A percentile compares a stretch with the other conserved stretches of the same genome.
Evolutionary conservation across 2,797 vertebrate genomes (phyloP).

Genomic region (Mus spretus): DNA sequence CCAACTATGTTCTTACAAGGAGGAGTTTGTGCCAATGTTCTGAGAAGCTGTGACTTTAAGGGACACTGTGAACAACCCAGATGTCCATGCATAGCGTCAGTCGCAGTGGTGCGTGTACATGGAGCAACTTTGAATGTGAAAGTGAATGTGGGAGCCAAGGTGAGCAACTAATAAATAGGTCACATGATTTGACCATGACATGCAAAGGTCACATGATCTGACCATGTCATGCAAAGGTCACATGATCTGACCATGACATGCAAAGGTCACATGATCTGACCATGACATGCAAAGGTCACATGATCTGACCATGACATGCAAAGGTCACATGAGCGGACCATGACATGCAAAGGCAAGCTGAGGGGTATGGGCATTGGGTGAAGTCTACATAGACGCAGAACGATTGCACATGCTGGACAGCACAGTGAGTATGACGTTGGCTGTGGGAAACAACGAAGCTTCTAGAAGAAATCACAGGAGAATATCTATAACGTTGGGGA

Average conservation of each 20-base stretch:
- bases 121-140: not conserved
- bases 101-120: rapidly evolving
- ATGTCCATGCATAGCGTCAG: not conserved
- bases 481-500: not conserved
- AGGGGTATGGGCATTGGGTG: not conserved
- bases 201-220: not conserved
- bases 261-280: not conserved
- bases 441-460: not conserved
- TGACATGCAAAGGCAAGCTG: not conserved
- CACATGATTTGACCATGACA: not conserved
- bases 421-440: not conserved
- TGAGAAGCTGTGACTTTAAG: not conserved
- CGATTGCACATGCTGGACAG: not conserved
- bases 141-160: not conserved
- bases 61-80: not conserved
- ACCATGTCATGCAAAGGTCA: not conserved
- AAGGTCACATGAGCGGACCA: not conserved
- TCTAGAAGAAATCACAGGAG: slow-evolving; percentile 16
- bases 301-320: not conserved
- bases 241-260: not conserved
- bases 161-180: not conserved
- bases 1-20: not conserved
- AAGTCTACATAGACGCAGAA: not conserved
- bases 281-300: not conserved
- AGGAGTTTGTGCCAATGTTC: not conserved